Conservation (phyloP, 2,888 invertebrate genomes). For the Rhagium mordax region DNA sequence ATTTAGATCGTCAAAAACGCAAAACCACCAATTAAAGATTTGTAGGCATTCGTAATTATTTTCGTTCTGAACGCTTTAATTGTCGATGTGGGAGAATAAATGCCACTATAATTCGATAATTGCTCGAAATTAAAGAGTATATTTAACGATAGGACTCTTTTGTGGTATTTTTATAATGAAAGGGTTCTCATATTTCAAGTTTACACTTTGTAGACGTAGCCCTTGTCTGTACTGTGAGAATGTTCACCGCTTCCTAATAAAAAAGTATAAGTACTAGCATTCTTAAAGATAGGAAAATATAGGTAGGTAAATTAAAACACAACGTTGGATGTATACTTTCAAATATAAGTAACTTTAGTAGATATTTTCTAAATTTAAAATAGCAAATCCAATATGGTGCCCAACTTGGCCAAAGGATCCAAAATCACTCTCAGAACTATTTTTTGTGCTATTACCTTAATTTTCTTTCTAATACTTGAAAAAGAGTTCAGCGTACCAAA, state of each 20-base stretch:
- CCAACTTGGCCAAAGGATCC: too few species aligned
- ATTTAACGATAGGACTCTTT: slow-evolving; percentile 37
- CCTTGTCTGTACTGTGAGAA: neutral
- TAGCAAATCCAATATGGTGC: too few species aligned
- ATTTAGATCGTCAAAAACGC: slow-evolving; percentile 53
- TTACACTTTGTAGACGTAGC: neutral
- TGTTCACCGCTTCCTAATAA: neutral
- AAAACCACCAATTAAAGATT: slow-evolving; percentile 58
- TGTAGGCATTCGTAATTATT: slow-evolving; percentile 54
- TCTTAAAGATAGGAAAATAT: too few species aligned
- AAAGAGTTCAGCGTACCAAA: too few species aligned
- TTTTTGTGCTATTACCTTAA: too few species aligned
- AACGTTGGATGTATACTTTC: too few species aligned
- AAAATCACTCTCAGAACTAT: too few species aligned
- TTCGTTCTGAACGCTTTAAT: slow-evolving; percentile 49
- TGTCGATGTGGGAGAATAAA: slow-evolving; percentile 53
- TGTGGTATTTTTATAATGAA: neutral
- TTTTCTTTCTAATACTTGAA: too few species aligned
- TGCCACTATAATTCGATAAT: slow-evolving; percentile 44
- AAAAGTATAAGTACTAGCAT: neutral
- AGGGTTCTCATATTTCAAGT: slow-evolving; percentile 14
- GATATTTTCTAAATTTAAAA: too few species aligned
- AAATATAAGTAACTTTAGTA: too few species aligned
- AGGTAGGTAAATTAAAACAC: too few species aligned
- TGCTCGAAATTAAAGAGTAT: slow-evolving; percentile 43